These are phyloP conservation scores for Malthinus flaveolus DNA, from an alignment of 2,888 invertebrate species.

Conservation along the genomic window DNA sequence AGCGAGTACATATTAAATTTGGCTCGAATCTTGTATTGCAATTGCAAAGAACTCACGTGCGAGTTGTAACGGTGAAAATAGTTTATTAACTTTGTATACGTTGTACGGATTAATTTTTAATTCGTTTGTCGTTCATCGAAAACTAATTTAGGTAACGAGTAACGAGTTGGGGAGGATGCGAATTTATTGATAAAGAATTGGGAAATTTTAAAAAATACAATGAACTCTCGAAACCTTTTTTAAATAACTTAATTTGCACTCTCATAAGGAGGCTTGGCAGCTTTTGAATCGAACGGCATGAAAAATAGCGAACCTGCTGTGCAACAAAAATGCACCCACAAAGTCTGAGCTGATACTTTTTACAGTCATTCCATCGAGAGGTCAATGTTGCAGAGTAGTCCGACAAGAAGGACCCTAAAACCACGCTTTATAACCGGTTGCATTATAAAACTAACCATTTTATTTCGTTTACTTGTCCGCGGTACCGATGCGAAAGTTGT, in stretches of 20 bases:
- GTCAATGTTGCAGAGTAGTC: constrained; percentile 25
- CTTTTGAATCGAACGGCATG: constrained; percentile 11
- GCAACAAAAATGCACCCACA: constrained; percentile 29
- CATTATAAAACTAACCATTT: constrained; percentile 13
- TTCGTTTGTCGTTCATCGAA: too few relatives aligned
- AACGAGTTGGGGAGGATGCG: too few relatives aligned
- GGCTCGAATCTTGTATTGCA: too few relatives aligned
- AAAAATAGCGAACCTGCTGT: constrained; percentile 21
- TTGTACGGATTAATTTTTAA: too few relatives aligned
- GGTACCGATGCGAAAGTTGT: neutral
- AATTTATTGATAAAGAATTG: neutral
- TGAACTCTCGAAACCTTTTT: constrained; percentile 8
- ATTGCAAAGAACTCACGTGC: too few relatives aligned
- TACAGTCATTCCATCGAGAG: constrained; percentile 26
- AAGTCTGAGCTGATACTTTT: constrained; percentile 24
- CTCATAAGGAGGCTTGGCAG: constrained; percentile 7
- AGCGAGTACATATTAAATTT: too few relatives aligned
- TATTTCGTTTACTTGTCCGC: neutral
- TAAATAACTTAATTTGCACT: constrained; percentile 19
- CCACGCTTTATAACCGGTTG: constrained; percentile 27
- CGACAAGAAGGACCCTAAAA: constrained; percentile 24
- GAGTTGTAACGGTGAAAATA: too few relatives aligned
- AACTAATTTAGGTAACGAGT: too few relatives aligned
- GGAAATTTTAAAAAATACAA: constrained; percentile 3
- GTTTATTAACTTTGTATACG: too few relatives aligned